Evolutionary conservation across 2,888 invertebrate species (phyloP).

Genomic region (Rosalia funebris): DNA sequence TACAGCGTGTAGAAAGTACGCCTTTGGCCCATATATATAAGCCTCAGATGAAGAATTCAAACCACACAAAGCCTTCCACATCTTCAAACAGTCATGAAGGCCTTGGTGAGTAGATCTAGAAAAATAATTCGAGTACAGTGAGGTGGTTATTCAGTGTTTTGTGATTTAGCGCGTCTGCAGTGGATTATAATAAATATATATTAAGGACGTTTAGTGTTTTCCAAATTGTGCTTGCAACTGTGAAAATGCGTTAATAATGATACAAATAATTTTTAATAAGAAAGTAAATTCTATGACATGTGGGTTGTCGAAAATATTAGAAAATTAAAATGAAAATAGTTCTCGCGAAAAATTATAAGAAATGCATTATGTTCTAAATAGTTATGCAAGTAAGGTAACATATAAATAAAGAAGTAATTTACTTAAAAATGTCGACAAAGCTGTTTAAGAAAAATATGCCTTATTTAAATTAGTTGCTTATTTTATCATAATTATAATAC

Average conservation of each 20-base stretch:
- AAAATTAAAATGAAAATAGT: too few species aligned
- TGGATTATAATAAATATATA: constrained; percentile 1
- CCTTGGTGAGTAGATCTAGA: constrained; percentile 58
- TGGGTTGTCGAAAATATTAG: too few species aligned
- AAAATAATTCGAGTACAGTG: constrained; percentile 10
- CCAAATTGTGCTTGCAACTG: not conserved
- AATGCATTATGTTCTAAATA: too few species aligned
- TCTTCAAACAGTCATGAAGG: constrained; percentile 60
- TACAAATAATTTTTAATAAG: not conserved
- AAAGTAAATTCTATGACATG: too few species aligned
- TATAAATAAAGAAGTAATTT: too few species aligned
- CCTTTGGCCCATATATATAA: constrained; percentile 60
- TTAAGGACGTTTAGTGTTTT: constrained; percentile 13
- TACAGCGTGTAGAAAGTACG: constrained; percentile 59
- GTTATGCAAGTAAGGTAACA: too few species aligned
- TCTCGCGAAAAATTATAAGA: too few species aligned
- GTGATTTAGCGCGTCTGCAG: constrained; percentile 12
- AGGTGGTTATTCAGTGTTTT: constrained; percentile 18
- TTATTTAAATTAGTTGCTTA: too few species aligned
- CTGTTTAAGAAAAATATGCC: too few species aligned
- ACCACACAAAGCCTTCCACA: constrained; percentile 62
- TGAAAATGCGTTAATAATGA: not conserved
- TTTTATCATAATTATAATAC: too few species aligned
- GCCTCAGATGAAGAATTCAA: constrained; percentile 49
- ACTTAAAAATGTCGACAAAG: too few species aligned